phyloP scores from a whole-genome alignment of 1,140 invertebrate genomes.

The Eumaeus atala region DNA sequence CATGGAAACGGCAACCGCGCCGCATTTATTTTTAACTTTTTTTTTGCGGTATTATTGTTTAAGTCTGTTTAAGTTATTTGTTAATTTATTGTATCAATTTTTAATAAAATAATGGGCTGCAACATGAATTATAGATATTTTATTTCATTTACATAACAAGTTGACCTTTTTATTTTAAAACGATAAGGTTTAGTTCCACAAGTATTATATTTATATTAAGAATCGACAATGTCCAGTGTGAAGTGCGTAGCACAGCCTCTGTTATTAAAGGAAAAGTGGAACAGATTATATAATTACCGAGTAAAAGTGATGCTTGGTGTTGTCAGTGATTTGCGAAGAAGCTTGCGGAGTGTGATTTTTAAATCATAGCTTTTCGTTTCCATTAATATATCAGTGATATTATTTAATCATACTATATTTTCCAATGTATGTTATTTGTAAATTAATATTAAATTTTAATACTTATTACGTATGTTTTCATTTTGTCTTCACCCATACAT shows the following conservation, averaged over 20 bases:
- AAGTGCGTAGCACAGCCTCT: too few species aligned
- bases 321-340: conserved; percentile 8
- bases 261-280: neutral
- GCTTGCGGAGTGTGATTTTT: conserved; percentile 11
- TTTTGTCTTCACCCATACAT: neutral
- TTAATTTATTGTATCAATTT: too few species aligned
- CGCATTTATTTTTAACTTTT: too few species aligned
- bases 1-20: too few species aligned
- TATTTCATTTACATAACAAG: too few species aligned
- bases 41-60: too few species aligned
- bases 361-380: conserved; percentile 12
- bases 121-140: too few species aligned
- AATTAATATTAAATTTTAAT: conserved; percentile 19
- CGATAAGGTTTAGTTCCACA: neutral
- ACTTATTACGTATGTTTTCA: conserved; percentile 1
- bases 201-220: neutral
- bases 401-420: conserved; percentile 16
- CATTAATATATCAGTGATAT: conserved; percentile 13
- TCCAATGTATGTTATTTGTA: conserved; percentile 20
- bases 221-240: too few species aligned
- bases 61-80: too few species aligned
- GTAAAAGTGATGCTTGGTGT: neutral
- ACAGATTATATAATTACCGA: neutral
- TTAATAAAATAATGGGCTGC: too few species aligned
- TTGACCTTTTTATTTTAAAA: neutral